phyloP scores from a whole-genome alignment of 2,113 vertebrate species.

The Perccottus glenii region DNA sequence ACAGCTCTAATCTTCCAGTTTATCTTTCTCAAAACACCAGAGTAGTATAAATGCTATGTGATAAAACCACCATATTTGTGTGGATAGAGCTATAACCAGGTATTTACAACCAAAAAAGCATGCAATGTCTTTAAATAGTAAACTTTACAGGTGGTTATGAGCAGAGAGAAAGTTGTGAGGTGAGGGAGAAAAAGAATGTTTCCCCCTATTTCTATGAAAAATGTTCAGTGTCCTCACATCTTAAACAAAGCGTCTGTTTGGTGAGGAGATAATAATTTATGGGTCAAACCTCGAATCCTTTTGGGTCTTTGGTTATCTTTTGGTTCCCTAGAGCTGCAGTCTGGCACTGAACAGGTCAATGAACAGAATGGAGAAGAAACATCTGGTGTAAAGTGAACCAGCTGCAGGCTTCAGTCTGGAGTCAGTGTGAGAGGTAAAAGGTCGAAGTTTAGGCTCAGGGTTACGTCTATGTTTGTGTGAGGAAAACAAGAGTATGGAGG shows the following conservation, averaged over 20 bases:
- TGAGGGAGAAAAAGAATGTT: neutral
- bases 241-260: slow-evolving; percentile 36
- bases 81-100: no score
- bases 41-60: no score
- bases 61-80: no score
- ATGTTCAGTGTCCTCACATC: neutral
- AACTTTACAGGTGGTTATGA: slow-evolving; percentile 2
- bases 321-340: slow-evolving; percentile 28
- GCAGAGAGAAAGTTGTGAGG: neutral
- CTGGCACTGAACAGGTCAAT: slow-evolving; percentile 28
- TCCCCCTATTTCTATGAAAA: neutral
- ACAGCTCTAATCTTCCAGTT: no score
- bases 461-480: slow-evolving; percentile 55
- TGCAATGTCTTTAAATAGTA: no score
- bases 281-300: slow-evolving; percentile 30
- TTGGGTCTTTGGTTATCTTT: slow-evolving; percentile 25
- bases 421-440: slow-evolving; percentile 53
- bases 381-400: slow-evolving; percentile 62
- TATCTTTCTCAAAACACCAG: no score
- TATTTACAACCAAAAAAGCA: no score
- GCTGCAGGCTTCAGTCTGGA: slow-evolving; percentile 45
- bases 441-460: slow-evolving; percentile 52
- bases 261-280: slow-evolving; percentile 34
- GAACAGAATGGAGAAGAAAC: slow-evolving; percentile 36
- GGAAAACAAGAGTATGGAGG: slow-evolving; percentile 21